Evolutionary conservation across 2,888 invertebrate genomes (phyloP).

Genomic region (Xestia ashworthii): DNA sequence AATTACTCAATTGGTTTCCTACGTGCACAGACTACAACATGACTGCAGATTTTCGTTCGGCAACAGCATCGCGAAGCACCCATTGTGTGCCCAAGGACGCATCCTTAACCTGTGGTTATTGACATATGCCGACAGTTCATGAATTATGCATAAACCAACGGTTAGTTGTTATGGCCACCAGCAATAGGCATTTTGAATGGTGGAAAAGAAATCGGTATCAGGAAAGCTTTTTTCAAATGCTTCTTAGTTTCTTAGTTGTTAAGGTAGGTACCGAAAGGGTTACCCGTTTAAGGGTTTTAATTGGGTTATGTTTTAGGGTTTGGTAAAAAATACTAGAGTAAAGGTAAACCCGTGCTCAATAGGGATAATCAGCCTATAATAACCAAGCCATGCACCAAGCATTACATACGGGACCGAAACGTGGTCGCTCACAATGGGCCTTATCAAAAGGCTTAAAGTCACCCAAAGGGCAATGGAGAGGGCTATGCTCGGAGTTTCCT

Average conservation of each 20-base stretch:
- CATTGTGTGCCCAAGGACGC: conserved; percentile 60
- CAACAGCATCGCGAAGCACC: conserved; percentile 31
- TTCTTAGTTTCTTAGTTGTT: not conserved
- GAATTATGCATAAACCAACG: conserved; percentile 45
- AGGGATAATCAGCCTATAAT: not conserved
- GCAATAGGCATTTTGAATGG: conserved; percentile 26
- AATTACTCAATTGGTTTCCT: conserved; percentile 11
- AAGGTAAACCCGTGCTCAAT: not conserved
- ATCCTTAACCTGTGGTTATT: conserved; percentile 64
- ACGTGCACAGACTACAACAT: conserved; percentile 24
- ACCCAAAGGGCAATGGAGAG: too few relatives aligned
- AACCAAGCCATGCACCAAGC: not conserved
- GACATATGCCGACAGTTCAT: conserved; percentile 39
- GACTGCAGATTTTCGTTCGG: conserved; percentile 18
- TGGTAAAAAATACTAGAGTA: not conserved
- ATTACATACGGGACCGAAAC: too few relatives aligned
- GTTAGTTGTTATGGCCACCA: conserved; percentile 29
- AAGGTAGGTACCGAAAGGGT: not conserved
- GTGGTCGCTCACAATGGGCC: too few relatives aligned
- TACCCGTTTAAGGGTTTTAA: not conserved
- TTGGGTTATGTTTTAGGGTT: not conserved
- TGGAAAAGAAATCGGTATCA: not conserved
- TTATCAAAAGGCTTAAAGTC: too few relatives aligned
- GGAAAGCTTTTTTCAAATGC: too few relatives aligned
- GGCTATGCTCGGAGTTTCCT: too few relatives aligned